These are phyloP conservation scores for Grammomys surdaster DNA, from an alignment of 2,113 vertebrate genomes.

Conservation along the genomic window DNA sequence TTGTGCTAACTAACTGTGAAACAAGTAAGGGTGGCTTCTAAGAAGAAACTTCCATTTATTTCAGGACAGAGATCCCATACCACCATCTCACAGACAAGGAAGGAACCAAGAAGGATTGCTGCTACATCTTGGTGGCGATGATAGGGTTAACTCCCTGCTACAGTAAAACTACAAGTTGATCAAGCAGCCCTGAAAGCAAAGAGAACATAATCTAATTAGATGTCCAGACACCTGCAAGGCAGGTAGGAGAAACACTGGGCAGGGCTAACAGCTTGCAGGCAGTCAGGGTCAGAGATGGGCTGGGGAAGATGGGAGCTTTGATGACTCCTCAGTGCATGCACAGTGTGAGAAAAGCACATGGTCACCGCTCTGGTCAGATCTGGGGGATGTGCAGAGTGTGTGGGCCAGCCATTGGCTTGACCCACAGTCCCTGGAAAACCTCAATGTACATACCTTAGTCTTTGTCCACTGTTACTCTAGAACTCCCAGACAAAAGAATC, in stretches of 20 bases:
- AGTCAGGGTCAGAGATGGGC: neutral
- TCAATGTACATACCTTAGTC: neutral
- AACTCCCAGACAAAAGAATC: neutral
- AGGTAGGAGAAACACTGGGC: no score
- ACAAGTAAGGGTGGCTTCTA: neutral
- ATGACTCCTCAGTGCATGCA: neutral
- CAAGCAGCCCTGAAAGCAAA: neutral
- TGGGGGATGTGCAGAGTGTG: neutral
- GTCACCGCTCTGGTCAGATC: neutral
- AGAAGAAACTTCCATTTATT: neutral
- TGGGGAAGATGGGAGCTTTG: neutral
- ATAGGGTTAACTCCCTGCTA: neutral
- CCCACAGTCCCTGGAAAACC: neutral
- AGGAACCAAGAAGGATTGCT: no score
- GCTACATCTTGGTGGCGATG: neutral
- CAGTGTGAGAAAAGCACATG: neutral
- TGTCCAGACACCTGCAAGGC: neutral
- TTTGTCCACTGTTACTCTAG: neutral
- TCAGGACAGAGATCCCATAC: neutral
- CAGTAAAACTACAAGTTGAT: neutral
- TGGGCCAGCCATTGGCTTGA: neutral
- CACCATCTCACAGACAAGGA: neutral
- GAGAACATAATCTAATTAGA: neutral
- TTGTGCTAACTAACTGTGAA: no score
- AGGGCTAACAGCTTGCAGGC: neutral